Evolutionary conservation across 2,113 vertebrate species (phyloP).

Genomic region (Nothoprocta pentlandii): DNA sequence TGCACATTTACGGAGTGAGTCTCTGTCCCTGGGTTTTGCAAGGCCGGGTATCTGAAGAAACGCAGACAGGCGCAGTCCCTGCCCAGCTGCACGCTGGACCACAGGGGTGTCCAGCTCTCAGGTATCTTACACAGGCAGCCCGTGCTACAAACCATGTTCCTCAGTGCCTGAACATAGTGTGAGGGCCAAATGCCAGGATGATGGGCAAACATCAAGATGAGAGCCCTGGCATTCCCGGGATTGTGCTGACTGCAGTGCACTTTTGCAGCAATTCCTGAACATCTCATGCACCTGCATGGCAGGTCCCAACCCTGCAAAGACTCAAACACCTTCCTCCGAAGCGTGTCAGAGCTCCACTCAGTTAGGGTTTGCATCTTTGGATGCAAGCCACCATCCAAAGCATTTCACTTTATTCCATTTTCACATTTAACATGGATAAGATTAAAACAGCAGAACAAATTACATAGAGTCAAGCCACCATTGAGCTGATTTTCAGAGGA

Average conservation of each 20-base stretch:
- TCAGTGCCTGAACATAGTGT: not conserved
- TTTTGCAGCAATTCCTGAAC: not conserved
- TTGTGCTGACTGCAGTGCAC: not conserved
- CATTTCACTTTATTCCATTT: not conserved
- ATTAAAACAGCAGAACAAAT: not conserved
- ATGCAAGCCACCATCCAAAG: not conserved
- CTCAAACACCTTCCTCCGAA: not conserved
- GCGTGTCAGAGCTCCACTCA: not conserved
- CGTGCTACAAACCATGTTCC: not conserved
- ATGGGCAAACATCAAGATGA: not conserved
- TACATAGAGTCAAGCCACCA: not conserved
- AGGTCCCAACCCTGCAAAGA: not conserved
- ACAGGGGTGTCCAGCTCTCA: not conserved
- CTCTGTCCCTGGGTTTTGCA: not conserved
- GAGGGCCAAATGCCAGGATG: not conserved
- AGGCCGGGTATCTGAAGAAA: not conserved
- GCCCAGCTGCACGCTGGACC: not conserved
- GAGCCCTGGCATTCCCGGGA: not conserved
- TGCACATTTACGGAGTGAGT: not conserved
- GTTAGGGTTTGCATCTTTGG: not conserved
- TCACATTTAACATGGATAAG: not conserved
- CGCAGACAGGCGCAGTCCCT: not conserved
- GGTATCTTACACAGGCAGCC: not conserved
- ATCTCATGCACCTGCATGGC: not conserved
- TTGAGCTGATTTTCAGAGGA: slow-evolving; percentile 16